These are phyloP conservation scores for Oscheius myriophilus DNA, from an alignment of 2,888 invertebrate genomes.

Conservation along the genomic window DNA sequence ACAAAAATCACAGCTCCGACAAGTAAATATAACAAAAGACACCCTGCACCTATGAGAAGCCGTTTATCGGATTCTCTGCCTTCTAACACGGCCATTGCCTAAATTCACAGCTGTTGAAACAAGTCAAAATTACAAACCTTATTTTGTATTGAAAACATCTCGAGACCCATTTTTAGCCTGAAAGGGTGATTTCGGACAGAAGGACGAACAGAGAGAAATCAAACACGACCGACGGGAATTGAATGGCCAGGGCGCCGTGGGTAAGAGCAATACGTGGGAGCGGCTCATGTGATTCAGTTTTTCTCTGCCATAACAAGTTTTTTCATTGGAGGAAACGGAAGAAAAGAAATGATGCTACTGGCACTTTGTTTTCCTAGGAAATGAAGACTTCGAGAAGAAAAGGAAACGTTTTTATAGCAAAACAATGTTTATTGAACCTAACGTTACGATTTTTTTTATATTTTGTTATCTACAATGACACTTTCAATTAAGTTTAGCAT, in stretches of 20 bases:
- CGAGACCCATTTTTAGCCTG: constrained; percentile 53
- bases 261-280: background rate
- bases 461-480: too few relatives aligned
- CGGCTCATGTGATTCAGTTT: too few relatives aligned
- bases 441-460: too few relatives aligned
- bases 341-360: too few relatives aligned
- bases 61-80: constrained; percentile 55
- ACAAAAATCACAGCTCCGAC: constrained; percentile 82
- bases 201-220: background rate
- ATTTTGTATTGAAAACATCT: constrained; percentile 57
- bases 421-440: too few relatives aligned
- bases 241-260: constrained; percentile 1
- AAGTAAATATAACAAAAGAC: constrained; percentile 75
- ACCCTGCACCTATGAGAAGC: constrained; percentile 54
- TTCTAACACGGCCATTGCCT: constrained; percentile 37
- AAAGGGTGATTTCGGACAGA: background rate
- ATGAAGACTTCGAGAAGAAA: too few relatives aligned
- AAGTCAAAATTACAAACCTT: constrained; percentile 32
- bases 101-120: background rate
- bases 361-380: too few relatives aligned
- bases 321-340: too few relatives aligned
- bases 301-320: too few relatives aligned
- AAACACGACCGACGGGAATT: background rate
- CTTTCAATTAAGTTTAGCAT: too few relatives aligned
- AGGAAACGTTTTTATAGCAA: too few relatives aligned